phyloP scores from a whole-genome alignment of 2,797 vertebrate genomes.

The Chloroceryle inda region DNA sequence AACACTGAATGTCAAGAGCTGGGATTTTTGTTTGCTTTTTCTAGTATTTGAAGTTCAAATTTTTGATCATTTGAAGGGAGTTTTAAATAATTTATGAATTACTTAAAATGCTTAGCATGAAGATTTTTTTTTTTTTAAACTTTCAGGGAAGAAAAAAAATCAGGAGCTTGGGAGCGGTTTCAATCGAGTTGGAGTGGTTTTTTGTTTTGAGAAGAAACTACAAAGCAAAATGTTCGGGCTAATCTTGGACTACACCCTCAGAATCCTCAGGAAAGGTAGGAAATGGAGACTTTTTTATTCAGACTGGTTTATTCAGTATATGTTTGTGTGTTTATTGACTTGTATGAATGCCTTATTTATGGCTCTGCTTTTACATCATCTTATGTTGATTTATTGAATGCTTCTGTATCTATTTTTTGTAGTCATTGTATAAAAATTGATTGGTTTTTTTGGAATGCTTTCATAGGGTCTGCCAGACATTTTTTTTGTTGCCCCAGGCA shows the following conservation, averaged over 20 bases:
- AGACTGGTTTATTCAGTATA: too few relatives aligned
- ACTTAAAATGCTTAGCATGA: not conserved
- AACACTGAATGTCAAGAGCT: accelerated
- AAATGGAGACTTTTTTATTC: not conserved
- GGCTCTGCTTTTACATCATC: accelerated
- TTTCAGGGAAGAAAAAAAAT: not conserved
- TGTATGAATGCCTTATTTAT: not conserved
- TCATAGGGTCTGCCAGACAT: accelerated
- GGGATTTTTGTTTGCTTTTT: not conserved
- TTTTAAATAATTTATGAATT: not conserved
- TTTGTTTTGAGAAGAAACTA: not conserved
- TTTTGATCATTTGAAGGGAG: not conserved
- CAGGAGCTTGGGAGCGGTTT: not conserved
- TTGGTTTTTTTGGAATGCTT: not conserved
- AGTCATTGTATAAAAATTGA: accelerated
- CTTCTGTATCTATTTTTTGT: not conserved
- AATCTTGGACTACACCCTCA: not conserved
- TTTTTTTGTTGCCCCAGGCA: not conserved
- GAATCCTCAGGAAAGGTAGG: not conserved
- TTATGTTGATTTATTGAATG: not conserved
- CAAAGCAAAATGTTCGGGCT: not conserved
- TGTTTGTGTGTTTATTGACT: not conserved
- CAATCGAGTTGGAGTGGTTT: not conserved
- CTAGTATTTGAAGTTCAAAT: not conserved
- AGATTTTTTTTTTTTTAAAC: not conserved